Percentiles rank a stretch among this genome's conserved stretches.
Conservation (phyloP, 1,140 invertebrate species). For the Lepidotrigona ventralis region DNA sequence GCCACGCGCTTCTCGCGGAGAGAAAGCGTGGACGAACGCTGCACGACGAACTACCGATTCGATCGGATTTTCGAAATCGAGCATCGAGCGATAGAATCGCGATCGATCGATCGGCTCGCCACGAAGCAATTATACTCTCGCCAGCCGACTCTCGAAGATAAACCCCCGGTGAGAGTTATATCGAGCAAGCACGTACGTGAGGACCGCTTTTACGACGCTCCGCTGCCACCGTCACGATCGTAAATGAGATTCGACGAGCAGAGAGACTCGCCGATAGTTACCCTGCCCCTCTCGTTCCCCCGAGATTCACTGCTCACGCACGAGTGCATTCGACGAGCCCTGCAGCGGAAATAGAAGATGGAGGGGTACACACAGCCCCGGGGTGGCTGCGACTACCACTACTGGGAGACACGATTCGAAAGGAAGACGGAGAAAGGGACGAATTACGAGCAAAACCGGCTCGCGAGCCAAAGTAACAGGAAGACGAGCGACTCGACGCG, state of each 20-base stretch:
- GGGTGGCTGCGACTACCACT: constrained; percentile 22
- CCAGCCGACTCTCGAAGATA: neutral
- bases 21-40: constrained; percentile 18
- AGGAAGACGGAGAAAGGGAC: neutral
- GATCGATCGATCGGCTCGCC: constrained; percentile 4
- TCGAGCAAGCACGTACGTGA: constrained; percentile 9
- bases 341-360: constrained; percentile 10
- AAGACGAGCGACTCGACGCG: neutral
- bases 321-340: neutral
- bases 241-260: constrained; percentile 38
- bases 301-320: neutral
- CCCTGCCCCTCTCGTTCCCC: neutral
- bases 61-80: constrained; percentile 20
- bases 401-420: constrained; percentile 28
- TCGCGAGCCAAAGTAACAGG: constrained; percentile 15
- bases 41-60: neutral
- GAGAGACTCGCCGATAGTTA: constrained; percentile 16
- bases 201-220: neutral
- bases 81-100: constrained; percentile 18
- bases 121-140: constrained; percentile 1
- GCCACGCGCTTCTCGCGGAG: neutral
- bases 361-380: neutral
- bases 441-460: constrained; percentile 46
- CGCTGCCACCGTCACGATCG: neutral
- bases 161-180: neutral